Evolutionary conservation across 2,113 vertebrate genomes (phyloP), one percentile per base, ranked within the genome.

Genomic region (Neotragus pygmaeus): DNA sequence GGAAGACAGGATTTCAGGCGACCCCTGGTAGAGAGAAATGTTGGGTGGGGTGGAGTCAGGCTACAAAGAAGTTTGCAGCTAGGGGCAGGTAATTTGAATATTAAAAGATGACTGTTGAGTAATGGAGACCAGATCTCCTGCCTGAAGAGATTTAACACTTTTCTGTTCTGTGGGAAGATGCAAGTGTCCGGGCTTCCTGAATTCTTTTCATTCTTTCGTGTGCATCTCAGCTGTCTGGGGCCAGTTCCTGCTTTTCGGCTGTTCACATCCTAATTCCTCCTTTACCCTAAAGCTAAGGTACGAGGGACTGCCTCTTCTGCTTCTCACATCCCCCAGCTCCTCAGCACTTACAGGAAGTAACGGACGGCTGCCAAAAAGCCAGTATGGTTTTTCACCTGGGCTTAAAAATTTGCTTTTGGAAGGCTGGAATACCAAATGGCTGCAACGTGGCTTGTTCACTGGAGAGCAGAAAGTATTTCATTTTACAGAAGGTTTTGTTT

Each of bases 161-260:
- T 73, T 27, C 12, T 75, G 39, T 23, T 27, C 14, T 1, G 0
- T 15, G 70, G 23, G 70, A 43, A 43, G 39, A 27, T 43, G 6
- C 12, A 0, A 3, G 70, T 13, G 39, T 27, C 39, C 13, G 21
- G 70, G 39, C 39, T 27, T 75, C 3, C 39, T 15, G 23, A 27
- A 15, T 2, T 43, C 39, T 14, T 43, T 43, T 7, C n/a, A n/a
- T n/a, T n/a, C 12, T 43, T 43, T 43, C 23, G 3, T 2, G 1
- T 75, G 70, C 70, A 15, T 43, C 23, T 75, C 70, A 14, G 70
- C 39, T 75, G 1, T 27, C 39, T 27, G 70, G 39, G 6, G 70
- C 39, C 70, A 43, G 6, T 7, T 15, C 70, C 39, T 43, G 70
- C 70, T 43, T 2, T 25, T 25, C 0, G 5, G 9, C 11, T 3